A percentile compares a stretch with the other conserved stretches of the same genome.
These are phyloP conservation scores for Tragelaphus imberbis DNA, from an alignment of 2,113 vertebrate species.

Conservation along the genomic window DNA sequence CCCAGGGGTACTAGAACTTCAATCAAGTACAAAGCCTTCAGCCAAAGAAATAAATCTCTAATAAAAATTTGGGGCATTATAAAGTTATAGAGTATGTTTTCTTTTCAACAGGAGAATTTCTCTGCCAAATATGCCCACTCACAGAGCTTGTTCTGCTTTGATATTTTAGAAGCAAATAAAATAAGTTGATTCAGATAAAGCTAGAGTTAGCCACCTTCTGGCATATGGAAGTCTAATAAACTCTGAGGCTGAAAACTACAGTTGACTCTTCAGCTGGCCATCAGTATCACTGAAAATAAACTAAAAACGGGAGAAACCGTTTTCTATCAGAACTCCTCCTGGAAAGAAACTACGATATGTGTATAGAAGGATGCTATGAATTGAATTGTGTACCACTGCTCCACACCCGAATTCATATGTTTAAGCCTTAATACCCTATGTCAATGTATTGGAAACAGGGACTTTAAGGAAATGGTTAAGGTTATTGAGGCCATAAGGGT, in stretches of 20 bases:
- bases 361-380: neutral
- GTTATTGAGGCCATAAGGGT: neutral
- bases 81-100: neutral
- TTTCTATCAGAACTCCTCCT: neutral
- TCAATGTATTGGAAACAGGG: neutral
- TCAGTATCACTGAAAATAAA: neutral
- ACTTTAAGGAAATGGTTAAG: neutral
- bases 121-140: neutral
- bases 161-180: slow-evolving; percentile 34
- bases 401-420: neutral
- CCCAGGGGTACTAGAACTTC: neutral
- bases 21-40: neutral
- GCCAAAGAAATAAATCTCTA: slow-evolving; percentile 24
- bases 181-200: neutral
- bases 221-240: neutral
- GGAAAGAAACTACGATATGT: neutral
- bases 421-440: neutral
- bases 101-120: neutral
- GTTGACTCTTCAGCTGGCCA: neutral
- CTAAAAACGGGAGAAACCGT: neutral
- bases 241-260: slow-evolving; percentile 1
- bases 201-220: slow-evolving; percentile 20
- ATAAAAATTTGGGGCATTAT: neutral
- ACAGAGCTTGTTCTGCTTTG: neutral
- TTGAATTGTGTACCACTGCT: neutral